phyloP scores from a whole-genome alignment of 1,140 invertebrate species.

The Sitobion miscanthi region DNA sequence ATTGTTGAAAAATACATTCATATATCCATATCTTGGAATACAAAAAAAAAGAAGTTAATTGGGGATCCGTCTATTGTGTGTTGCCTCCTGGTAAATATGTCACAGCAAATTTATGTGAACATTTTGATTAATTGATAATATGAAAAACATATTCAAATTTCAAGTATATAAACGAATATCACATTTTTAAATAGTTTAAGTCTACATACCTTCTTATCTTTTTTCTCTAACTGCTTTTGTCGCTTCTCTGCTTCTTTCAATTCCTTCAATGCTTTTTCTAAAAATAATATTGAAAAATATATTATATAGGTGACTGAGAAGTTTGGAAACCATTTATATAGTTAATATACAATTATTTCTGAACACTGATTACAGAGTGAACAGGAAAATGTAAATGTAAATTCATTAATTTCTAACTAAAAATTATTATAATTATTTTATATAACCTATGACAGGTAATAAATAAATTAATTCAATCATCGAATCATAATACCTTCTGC shows the following conservation, averaged over 20 bases:
- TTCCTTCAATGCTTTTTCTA: conserved; percentile 40
- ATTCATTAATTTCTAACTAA: background rate
- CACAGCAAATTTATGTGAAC: background rate
- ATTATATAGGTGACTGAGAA: background rate
- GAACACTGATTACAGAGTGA: background rate
- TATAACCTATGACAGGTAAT: background rate
- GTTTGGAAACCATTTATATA: background rate
- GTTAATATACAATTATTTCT: background rate
- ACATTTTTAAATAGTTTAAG: background rate
- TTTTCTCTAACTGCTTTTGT: conserved; percentile 53
- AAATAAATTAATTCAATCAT: background rate
- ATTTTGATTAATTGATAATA: background rate
- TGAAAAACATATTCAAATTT: background rate
- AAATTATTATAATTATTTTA: too few species aligned
- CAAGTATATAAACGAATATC: background rate
- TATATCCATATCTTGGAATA: too few species aligned
- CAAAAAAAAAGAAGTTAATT: too few species aligned
- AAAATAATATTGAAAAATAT: background rate
- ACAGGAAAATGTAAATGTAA: background rate
- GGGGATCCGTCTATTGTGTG: too few species aligned
- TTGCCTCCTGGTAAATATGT: background rate
- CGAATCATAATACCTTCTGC: conserved; percentile 26
- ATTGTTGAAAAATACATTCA: too few species aligned
- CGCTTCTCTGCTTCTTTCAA: conserved; percentile 47
- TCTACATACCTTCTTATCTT: conserved; percentile 44